Evolutionary conservation across 1,140 invertebrate genomes (phyloP).

Genomic region (Bombus turneri): DNA sequence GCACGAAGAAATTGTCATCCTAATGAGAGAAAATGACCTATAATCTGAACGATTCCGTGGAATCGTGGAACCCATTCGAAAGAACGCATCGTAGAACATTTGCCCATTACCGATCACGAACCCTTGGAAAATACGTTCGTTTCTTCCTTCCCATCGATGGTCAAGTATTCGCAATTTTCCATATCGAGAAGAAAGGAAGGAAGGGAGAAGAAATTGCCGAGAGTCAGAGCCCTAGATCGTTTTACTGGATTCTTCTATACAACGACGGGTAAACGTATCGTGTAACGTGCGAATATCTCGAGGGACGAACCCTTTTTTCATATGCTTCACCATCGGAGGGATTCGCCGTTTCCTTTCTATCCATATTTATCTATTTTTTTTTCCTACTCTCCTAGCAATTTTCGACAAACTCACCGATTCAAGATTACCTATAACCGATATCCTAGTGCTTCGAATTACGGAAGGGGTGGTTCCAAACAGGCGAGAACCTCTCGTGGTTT

Average conservation of each 20-base stretch:
- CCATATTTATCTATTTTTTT: neutral
- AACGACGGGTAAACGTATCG: neutral
- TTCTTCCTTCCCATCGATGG: conserved; percentile 9
- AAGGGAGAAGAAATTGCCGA: conserved; percentile 32
- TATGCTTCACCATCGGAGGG: conserved; percentile 7
- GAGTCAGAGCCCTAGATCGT: neutral
- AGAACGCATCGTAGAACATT: neutral
- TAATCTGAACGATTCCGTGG: conserved; percentile 40
- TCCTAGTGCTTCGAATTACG: neutral
- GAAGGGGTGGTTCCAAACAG: conserved; percentile 20
- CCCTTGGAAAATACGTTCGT: neutral
- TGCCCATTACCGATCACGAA: neutral
- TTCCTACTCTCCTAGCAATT: conserved; percentile 28
- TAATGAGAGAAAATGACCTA: conserved; percentile 44
- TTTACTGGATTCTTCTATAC: conserved; percentile 38
- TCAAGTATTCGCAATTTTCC: conserved; percentile 12
- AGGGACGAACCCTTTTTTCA: conserved; percentile 42
- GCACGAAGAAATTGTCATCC: conserved; percentile 28
- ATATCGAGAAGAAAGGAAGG: neutral
- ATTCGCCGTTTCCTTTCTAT: conserved; percentile 23
- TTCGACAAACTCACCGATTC: conserved; percentile 17
- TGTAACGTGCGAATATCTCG: neutral
- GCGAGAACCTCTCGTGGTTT: conserved; percentile 6
- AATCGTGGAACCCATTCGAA: neutral
- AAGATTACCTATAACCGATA: conserved; percentile 37